Base-by-base conservation (phyloP, 1,140 invertebrate species). In the Eumaeus atala region DNA sequence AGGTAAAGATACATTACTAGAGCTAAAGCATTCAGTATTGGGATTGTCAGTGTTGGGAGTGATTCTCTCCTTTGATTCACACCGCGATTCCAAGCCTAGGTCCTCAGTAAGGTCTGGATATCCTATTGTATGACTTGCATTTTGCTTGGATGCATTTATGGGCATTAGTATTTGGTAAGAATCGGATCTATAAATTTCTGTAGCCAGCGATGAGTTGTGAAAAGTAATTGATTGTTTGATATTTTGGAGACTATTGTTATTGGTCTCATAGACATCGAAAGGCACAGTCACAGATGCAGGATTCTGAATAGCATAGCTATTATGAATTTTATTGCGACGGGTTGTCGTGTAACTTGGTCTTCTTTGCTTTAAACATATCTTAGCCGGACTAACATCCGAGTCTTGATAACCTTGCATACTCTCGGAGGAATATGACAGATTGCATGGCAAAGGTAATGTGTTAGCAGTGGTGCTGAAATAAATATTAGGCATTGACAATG, bases 401-500 rank as follows among this genome's bases (percentile, higher is more conserved):
- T 82, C 78, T 62, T 69, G 62, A 49, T 84, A 81, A 0, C 74
- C 72, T 59, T 80, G 74, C 11, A 61, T 75, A 48, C 74, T 83
- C n/a, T 80, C 75, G 28, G 67, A 42, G 5, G 74, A 76, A 16
- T 65, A 52, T 12, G 65, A 67, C 7, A 64, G 21, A 34, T 64
- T 62, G 10, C 66, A 63, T 9, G 59, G 54, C 4, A 17, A 6
- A 16, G 58, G 54, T 3, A 17, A 6, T 14, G 40, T 44, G 4
- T 42, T 42, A 16, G 40, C 1, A 14, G 14, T 44, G 7, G 17
- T 16, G 16, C n/a, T 12, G 38, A 40, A 44, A 44, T 44, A 44
- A 44, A 17, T 9, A 16, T 44, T 44, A 17, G 2, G 14, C 9
- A 44, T 40, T 40, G n/a, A 8, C n/a, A 40, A 12, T 2, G 21